Conservation (phyloP, 2,797 vertebrate species). For the Chromis chromis region DNA sequence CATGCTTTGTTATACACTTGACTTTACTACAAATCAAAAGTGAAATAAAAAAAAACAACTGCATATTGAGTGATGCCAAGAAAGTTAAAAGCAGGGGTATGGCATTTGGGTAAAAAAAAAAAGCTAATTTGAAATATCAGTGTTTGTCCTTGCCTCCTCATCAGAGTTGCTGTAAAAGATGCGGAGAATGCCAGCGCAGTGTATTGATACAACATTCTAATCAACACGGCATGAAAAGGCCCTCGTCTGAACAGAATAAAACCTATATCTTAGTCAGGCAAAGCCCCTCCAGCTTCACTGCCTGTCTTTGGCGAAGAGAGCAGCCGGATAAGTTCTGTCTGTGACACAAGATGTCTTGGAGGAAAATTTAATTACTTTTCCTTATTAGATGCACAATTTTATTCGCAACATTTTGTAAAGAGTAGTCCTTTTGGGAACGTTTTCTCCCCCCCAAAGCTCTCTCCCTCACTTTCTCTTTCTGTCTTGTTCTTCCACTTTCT, state of each 20-base stretch:
- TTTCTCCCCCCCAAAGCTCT: constrained; percentile 24
- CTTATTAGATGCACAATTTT: constrained; percentile 74
- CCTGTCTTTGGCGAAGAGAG: constrained; percentile 56
- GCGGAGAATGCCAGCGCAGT: constrained; percentile 36
- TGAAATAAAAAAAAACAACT: constrained; percentile 51
- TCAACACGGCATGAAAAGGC: constrained; percentile 60
- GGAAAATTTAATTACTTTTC: constrained; percentile 77
- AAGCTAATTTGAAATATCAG: constrained; percentile 43
- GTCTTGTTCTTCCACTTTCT: constrained; percentile 34
- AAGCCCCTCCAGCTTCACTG: constrained; percentile 46
- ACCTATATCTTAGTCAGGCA: constrained; percentile 52
- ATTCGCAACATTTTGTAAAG: constrained; percentile 57
- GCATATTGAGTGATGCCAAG: no score
- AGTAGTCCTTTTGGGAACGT: constrained; percentile 39
- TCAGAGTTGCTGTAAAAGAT: constrained; percentile 49
- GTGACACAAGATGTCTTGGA: constrained; percentile 69
- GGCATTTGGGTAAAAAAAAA: constrained; percentile 16
- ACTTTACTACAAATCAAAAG: constrained; percentile 61
- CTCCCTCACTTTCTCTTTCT: constrained; percentile 23
- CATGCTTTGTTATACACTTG: constrained; percentile 4
- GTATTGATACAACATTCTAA: constrained; percentile 62
- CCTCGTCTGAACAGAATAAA: constrained; percentile 57
- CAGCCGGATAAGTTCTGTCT: constrained; percentile 51
- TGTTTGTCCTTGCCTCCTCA: constrained; percentile 53
- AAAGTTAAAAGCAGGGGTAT: constrained; percentile 45